Evolutionary conservation across 2,797 vertebrate genomes (phyloP).

Genomic region (Falco berigora): DNA sequence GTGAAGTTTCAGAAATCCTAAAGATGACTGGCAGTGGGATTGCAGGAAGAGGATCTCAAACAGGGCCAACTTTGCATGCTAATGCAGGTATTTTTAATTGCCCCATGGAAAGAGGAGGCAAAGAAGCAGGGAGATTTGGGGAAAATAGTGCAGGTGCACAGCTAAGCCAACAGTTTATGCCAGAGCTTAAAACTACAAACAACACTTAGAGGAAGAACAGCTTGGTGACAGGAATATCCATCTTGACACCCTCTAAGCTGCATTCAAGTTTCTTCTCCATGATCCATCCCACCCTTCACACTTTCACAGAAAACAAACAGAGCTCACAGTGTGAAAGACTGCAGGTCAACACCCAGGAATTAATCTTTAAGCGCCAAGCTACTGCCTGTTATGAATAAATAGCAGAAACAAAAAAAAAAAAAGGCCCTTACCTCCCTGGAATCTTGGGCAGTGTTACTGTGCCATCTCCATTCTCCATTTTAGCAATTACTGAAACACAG

Average conservation of each 20-base stretch:
- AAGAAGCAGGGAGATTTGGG: not conserved
- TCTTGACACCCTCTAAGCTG: not conserved
- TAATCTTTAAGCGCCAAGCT: not conserved
- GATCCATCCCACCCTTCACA: not conserved
- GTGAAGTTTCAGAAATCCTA: not conserved
- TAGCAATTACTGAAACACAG: not conserved
- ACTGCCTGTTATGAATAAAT: not conserved
- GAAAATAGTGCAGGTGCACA: not conserved
- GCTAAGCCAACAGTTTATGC: not conserved
- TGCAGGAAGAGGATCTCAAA: not conserved
- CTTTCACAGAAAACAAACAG: not conserved
- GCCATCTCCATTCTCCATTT: not conserved
- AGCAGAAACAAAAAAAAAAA: not conserved
- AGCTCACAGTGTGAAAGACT: not conserved
- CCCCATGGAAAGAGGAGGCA: not conserved
- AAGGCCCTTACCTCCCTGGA: not conserved
- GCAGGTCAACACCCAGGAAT: not conserved
- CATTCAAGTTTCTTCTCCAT: not conserved
- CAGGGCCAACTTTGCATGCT: not conserved
- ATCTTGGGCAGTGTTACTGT: not conserved
- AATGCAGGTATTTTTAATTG: not conserved
- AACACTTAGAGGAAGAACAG: not conserved
- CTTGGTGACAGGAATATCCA: not conserved
- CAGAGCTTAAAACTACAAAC: not conserved
- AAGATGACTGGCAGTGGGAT: not conserved